Percentiles rank a stretch among this genome's conserved stretches.
Evolutionary conservation across 2,888 invertebrate species (phyloP).

Genomic region (Stratiomys singularior): DNA sequence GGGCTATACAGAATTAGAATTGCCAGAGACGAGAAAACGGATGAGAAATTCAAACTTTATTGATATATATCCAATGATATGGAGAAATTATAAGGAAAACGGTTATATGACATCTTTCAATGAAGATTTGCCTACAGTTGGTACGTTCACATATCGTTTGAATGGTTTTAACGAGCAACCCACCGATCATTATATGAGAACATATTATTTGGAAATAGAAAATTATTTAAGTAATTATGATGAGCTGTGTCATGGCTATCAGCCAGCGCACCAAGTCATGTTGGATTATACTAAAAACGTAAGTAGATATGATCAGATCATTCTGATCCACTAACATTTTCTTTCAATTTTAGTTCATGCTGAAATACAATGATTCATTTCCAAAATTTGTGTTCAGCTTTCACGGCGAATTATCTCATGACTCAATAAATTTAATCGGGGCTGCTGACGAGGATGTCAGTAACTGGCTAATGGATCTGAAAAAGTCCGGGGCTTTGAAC

Average conservation of each 20-base stretch:
- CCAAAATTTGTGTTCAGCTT: slow-evolving; percentile 89
- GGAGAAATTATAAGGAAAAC: slow-evolving; percentile 78
- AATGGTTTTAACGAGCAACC: slow-evolving; percentile 86
- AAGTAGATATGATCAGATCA: slow-evolving; percentile 55
- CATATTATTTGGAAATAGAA: slow-evolving; percentile 78
- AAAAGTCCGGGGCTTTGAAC: slow-evolving; percentile 73
- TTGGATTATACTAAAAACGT: slow-evolving; percentile 75
- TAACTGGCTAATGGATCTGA: slow-evolving; percentile 73
- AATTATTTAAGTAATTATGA: slow-evolving; percentile 69
- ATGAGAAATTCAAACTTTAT: slow-evolving; percentile 73
- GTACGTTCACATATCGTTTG: slow-evolving; percentile 90
- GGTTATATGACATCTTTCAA: slow-evolving; percentile 84
- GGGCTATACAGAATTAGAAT: slow-evolving; percentile 84
- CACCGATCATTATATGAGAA: slow-evolving; percentile 89
- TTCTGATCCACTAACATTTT: neutral
- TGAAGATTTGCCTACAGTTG: slow-evolving; percentile 85
- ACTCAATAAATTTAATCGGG: slow-evolving; percentile 82
- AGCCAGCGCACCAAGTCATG: slow-evolving; percentile 76
- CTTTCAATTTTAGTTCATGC: slow-evolving; percentile 68
- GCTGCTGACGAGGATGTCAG: slow-evolving; percentile 79
- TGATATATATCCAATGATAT: slow-evolving; percentile 86
- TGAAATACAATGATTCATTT: slow-evolving; percentile 70
- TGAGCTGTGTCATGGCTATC: slow-evolving; percentile 76
- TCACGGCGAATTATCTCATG: slow-evolving; percentile 89
- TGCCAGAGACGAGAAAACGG: slow-evolving; percentile 84